These are phyloP conservation scores for Hylaea fasciaria DNA, from an alignment of 2,888 invertebrate species.

Conservation along the genomic window DNA sequence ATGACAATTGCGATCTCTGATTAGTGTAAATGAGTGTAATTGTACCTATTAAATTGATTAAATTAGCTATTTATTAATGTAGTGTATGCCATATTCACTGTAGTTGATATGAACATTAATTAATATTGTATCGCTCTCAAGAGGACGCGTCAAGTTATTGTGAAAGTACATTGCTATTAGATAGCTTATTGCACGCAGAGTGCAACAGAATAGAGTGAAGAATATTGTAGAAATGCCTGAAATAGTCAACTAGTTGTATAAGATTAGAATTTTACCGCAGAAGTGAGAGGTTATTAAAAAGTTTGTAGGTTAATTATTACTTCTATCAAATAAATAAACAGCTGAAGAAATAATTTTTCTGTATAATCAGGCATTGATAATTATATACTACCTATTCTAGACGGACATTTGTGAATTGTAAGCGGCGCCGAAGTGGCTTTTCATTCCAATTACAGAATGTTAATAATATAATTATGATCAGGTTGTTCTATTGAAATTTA, in stretches of 20 bases:
- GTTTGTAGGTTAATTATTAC: neutral
- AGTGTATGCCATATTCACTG: constrained; percentile 42
- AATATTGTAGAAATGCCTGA: constrained; percentile 35
- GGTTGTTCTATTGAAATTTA: no score
- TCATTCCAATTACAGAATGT: no score
- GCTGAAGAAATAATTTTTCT: no score
- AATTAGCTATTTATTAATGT: constrained; percentile 38
- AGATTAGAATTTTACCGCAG: constrained; percentile 15
- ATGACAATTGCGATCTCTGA: constrained; percentile 48
- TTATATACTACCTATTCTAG: no score
- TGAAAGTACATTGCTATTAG: constrained; percentile 38
- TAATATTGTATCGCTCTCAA: constrained; percentile 10
- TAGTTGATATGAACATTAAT: constrained; percentile 31
- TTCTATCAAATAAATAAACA: neutral
- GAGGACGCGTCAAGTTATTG: constrained; percentile 24
- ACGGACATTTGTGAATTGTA: no score
- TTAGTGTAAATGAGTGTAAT: constrained; percentile 43
- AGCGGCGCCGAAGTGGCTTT: no score
- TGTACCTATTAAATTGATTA: constrained; percentile 23
- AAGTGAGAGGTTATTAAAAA: constrained; percentile 13
- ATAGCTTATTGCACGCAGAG: constrained; percentile 36
- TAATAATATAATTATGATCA: no score
- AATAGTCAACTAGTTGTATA: constrained; percentile 37
- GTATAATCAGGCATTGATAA: no score
- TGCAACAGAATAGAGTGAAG: constrained; percentile 32